These are phyloP conservation scores for Cardiocondyla obscurior DNA, from an alignment of 1,140 invertebrate species.

Conservation along the genomic window DNA sequence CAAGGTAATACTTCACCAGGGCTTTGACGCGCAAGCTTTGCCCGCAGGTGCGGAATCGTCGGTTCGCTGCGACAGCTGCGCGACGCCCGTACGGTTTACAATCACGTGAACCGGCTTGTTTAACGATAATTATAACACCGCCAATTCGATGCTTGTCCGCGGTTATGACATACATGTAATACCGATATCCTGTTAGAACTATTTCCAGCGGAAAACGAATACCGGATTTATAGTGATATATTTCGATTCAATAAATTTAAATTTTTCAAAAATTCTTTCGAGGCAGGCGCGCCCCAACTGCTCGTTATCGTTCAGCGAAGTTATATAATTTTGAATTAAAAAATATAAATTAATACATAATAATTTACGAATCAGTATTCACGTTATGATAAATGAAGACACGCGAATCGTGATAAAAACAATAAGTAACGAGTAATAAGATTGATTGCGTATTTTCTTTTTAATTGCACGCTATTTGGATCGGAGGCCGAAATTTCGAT, in stretches of 20 bases:
- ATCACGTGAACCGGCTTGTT: conserved; percentile 64
- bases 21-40: conserved; percentile 44
- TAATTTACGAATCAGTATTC: no score
- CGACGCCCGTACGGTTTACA: conserved; percentile 58
- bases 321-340: neutral
- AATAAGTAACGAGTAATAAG: neutral
- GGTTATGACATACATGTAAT: conserved; percentile 23
- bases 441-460: neutral
- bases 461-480: conserved; percentile 7
- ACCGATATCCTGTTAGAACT: neutral
- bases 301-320: neutral
- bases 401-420: neutral
- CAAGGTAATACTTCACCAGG: conserved; percentile 55
- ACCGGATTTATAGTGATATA: neutral
- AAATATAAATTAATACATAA: no score
- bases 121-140: conserved; percentile 65
- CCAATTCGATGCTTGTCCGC: conserved; percentile 52
- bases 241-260: conserved; percentile 16
- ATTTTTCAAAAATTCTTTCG: neutral
- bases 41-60: conserved; percentile 59
- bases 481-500: conserved; percentile 7
- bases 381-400: neutral
- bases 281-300: neutral
- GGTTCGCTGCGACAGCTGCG: conserved; percentile 62
- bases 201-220: neutral